phyloP scores from a whole-genome alignment of 2,797 vertebrate genomes.

The Sebastes trivittatus region DNA sequence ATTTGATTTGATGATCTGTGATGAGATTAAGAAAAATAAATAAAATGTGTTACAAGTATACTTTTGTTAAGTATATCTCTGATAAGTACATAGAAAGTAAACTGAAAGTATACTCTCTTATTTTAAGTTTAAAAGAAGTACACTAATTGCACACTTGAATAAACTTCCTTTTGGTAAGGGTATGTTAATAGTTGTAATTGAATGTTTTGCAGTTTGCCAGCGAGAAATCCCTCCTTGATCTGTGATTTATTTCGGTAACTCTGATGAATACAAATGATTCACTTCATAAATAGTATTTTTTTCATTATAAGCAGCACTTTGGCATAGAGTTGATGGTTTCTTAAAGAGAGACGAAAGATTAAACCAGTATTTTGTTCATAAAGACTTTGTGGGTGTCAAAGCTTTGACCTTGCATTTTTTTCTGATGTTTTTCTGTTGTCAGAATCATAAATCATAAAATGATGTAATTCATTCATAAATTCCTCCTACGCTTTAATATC shows the following conservation, averaged over 20 bases:
- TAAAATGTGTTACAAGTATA: no score
- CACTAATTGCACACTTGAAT: no score
- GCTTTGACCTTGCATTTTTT: neutral
- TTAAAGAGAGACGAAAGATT: neutral
- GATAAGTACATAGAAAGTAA: no score
- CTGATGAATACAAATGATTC: conserved; percentile 33
- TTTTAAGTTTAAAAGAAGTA: no score
- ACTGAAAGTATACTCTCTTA: no score
- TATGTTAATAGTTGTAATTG: neutral
- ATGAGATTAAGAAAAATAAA: no score
- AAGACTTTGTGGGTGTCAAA: neutral
- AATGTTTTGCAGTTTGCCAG: neutral
- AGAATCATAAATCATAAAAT: neutral
- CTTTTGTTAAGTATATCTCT: no score
- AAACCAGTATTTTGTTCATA: neutral
- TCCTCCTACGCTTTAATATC: conserved; percentile 26
- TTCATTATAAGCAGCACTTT: neutral
- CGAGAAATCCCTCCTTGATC: neutral
- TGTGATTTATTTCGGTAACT: conserved; percentile 21
- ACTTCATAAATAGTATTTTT: conserved; percentile 5
- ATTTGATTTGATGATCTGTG: no score
- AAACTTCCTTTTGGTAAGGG: no score
- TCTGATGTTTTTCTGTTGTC: neutral
- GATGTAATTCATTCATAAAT: conserved; percentile 32
- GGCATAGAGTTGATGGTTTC: neutral